Conservation (phyloP, 2,797 vertebrate species). For the Cynodonichthys magdalenae region DNA sequence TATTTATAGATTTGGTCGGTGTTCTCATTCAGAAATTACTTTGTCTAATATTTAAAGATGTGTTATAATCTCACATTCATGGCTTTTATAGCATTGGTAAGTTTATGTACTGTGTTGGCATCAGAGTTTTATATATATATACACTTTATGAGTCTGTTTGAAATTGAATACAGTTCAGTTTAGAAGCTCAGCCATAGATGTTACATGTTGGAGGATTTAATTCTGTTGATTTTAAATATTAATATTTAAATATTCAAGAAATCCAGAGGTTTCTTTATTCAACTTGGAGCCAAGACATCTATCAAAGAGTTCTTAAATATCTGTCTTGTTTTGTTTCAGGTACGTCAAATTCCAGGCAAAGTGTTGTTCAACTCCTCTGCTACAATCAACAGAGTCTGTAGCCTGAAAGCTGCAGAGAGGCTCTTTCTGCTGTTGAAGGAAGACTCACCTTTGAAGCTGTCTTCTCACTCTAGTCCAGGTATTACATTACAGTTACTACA, state of each 20-base stretch:
- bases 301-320: not conserved
- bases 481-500: not conserved
- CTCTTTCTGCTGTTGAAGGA: slow-evolving; percentile 87
- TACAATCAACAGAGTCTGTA: slow-evolving; percentile 65
- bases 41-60: too few species aligned
- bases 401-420: slow-evolving; percentile 88
- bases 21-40: too few species aligned
- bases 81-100: too few species aligned
- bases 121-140: not conserved
- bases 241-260: too few species aligned
- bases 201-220: too few species aligned
- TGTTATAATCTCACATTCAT: too few species aligned
- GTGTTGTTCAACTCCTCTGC: slow-evolving; percentile 87
- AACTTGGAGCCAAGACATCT: not conserved
- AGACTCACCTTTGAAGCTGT: slow-evolving; percentile 65
- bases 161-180: not conserved
- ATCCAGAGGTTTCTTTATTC: not conserved
- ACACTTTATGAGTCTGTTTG: not conserved
- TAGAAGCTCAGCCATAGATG: too few species aligned
- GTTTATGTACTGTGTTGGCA: too few species aligned
- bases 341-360: slow-evolving; percentile 86
- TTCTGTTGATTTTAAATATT: not conserved
- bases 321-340: slow-evolving; percentile 68
- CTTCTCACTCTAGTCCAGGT: slow-evolving; percentile 74
- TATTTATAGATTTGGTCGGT: too few species aligned